These are phyloP conservation scores for Trimorus sp. DNA, from an alignment of 2,888 invertebrate genomes.

Conservation along the genomic window DNA sequence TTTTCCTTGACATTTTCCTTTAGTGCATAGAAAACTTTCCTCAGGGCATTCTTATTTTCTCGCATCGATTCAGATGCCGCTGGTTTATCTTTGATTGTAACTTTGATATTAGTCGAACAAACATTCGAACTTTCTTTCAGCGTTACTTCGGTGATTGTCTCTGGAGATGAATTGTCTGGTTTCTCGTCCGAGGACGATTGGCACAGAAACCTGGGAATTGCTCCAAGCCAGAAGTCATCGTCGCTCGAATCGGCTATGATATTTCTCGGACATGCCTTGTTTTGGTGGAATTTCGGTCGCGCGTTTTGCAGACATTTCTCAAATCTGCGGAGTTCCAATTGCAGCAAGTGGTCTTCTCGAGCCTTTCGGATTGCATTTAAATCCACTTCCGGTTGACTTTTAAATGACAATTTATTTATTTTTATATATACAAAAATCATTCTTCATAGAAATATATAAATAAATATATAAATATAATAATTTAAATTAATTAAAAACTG, in stretches of 20 bases:
- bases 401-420: conserved; percentile 45
- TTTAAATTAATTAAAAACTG: conserved; percentile 2
- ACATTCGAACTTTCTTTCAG: background rate
- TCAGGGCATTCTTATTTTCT: conserved; percentile 63
- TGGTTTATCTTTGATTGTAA: conserved; percentile 76
- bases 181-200: background rate
- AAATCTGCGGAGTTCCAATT: conserved; percentile 73
- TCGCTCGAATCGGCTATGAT: conserved; percentile 69
- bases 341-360: conserved; percentile 70
- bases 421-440: no score
- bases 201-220: conserved; percentile 3
- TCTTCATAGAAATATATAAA: no score
- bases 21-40: conserved; percentile 69
- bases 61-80: conserved; percentile 55
- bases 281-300: conserved; percentile 71
- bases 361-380: conserved; percentile 67
- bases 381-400: conserved; percentile 70
- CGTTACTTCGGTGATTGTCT: no score
- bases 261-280: conserved; percentile 68
- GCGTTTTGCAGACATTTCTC: conserved; percentile 67
- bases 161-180: background rate
- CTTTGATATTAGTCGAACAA: conserved; percentile 71
- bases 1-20: conserved; percentile 68
- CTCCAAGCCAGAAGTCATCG: conserved; percentile 72
- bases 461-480: no score